These are phyloP conservation scores for Lamellibrachia satsuma DNA, from an alignment of 2,888 invertebrate genomes.

Conservation along the genomic window DNA sequence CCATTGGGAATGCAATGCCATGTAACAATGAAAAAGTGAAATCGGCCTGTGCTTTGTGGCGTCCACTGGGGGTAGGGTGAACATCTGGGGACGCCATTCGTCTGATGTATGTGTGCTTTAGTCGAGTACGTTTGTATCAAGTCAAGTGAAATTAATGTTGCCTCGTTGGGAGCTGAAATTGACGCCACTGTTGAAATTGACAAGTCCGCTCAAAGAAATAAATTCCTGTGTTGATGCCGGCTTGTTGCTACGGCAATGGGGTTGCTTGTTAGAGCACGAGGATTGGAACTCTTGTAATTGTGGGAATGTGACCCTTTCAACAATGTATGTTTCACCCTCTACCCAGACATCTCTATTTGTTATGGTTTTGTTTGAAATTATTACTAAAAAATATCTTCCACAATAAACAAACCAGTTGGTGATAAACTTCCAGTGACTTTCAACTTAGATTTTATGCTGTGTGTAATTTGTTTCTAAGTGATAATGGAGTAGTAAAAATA, in stretches of 20 bases:
- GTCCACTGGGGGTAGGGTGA: not conserved
- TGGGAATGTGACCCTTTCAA: not conserved
- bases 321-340: not conserved
- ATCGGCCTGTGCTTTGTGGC: not conserved
- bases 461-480: too few relatives aligned
- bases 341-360: not conserved
- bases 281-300: not conserved
- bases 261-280: not conserved
- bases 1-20: not conserved
- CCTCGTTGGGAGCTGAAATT: not conserved
- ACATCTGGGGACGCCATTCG: not conserved
- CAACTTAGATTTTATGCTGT: not conserved
- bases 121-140: not conserved
- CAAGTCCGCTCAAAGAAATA: not conserved
- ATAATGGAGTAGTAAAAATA: too few relatives aligned
- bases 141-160: conserved; percentile 7
- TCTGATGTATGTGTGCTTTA: not conserved
- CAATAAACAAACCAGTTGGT: not conserved
- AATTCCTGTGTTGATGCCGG: not conserved
- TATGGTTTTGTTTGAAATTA: not conserved
- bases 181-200: not conserved
- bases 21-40: conserved; percentile 17
- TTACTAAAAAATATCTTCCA: not conserved
- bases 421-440: not conserved
- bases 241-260: not conserved